phyloP scores from a whole-genome alignment of 2,797 vertebrate species.

The Cephalopachus bancanus region DNA sequence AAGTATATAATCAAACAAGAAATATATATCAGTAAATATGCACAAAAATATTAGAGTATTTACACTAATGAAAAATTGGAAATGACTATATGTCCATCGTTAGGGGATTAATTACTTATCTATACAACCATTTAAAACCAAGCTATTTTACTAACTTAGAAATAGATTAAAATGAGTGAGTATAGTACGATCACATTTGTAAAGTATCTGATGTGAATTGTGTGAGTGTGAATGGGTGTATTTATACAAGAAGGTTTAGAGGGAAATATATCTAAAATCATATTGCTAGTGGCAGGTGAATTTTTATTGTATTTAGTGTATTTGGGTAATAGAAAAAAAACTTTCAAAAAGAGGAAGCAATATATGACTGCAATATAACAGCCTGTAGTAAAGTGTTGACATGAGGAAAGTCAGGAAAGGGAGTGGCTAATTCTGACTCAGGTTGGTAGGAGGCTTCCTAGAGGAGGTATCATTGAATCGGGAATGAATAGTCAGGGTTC shows the following conservation, averaged over 20 bases:
- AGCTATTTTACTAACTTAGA: not conserved
- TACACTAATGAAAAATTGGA: conserved; percentile 27
- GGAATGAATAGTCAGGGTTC: not conserved
- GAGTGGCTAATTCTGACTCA: rapidly evolving
- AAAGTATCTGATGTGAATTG: not conserved
- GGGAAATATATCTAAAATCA: not conserved
- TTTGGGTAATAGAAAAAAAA: not conserved
- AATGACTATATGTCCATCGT: not conserved
- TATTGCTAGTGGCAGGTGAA: not conserved
- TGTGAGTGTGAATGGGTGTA: not conserved
- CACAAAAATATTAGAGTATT: conserved; percentile 38
- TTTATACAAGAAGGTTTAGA: not conserved
- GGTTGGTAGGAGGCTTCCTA: not conserved
- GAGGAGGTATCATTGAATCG: not conserved
- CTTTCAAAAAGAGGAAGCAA: not conserved
- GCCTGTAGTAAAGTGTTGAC: not conserved
- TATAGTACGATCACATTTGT: not conserved
- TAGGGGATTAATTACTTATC: not conserved
- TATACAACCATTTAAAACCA: not conserved
- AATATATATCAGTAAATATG: not conserved
- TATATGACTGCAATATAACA: not conserved
- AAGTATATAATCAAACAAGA: conserved; percentile 27
- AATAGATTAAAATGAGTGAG: not conserved
- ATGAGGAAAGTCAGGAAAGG: not conserved
- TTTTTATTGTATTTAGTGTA: not conserved